Evolutionary conservation across 2,888 invertebrate species (phyloP).

Genomic region (Bombylius discolor): DNA sequence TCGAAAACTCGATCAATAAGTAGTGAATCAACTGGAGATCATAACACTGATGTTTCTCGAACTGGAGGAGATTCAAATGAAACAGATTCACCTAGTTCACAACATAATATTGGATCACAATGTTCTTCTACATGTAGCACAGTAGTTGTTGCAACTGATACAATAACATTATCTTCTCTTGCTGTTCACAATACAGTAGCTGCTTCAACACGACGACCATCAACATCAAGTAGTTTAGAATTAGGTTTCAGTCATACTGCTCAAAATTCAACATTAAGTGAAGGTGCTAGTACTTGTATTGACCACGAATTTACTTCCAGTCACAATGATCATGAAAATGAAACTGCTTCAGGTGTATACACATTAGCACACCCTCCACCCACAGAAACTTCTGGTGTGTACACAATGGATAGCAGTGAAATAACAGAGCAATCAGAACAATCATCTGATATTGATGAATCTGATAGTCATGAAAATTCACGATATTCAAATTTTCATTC

Average conservation of each 20-base stretch:
- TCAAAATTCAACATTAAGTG: constrained; percentile 68
- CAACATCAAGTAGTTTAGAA: constrained; percentile 70
- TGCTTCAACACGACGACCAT: constrained; percentile 46
- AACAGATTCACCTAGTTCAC: constrained; percentile 39
- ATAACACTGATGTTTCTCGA: constrained; percentile 14
- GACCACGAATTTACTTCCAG: constrained; percentile 43
- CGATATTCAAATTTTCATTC: constrained; percentile 47
- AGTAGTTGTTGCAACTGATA: constrained; percentile 55
- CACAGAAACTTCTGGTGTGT: constrained; percentile 75
- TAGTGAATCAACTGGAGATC: constrained; percentile 22
- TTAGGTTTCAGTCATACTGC: constrained; percentile 77
- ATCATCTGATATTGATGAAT: constrained; percentile 45
- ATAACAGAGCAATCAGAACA: constrained; percentile 43
- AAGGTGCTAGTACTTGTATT: constrained; percentile 52
- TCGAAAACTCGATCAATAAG: constrained; percentile 17
- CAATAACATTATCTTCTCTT: constrained; percentile 25
- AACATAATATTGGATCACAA: constrained; percentile 60
- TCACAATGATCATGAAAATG: constrained; percentile 26
- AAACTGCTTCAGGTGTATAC: constrained; percentile 46
- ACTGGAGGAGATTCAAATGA: constrained; percentile 27
- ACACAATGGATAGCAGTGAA: constrained; percentile 58
- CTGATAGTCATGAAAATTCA: constrained; percentile 41
- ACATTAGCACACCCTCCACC: constrained; percentile 51
- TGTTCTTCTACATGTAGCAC: constrained; percentile 80
- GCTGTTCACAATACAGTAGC: constrained; percentile 36